Evolutionary conservation across 1,140 invertebrate species (phyloP), one percentile per base, ranked within the genome.

Genomic region (Eueides isabella): DNA sequence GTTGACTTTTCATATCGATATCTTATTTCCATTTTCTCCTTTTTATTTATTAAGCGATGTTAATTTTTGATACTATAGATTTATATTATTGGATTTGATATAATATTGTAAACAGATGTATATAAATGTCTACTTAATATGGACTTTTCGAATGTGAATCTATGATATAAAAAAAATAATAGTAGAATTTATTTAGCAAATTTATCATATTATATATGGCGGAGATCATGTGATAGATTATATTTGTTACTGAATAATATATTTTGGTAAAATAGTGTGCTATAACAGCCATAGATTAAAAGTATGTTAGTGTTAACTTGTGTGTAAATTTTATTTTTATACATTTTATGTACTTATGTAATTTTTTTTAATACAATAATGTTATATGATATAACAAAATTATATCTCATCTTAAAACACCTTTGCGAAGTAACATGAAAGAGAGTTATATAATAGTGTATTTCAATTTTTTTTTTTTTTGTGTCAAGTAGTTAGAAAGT

Each of bases 241-340:
- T 55, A 55, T 7, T 44, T 44, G 41, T n/a, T n/a, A n/a, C n/a
- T n/a, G n/a, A n/a, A n/a, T n/a, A 44, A 44, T 44, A 44, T 44
- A 44, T 19, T 44, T 55, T 55, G 48, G 23, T 55, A 55, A 55
- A 9, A 55, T 55, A 55, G 48, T 55, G 19, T 55, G 48, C 26
- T 55, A 7, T 26, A 26, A 55, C 48, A 7, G 48, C 23, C 48
- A 14, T 55, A 55, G 23, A 12, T 6, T 48, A 23, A 31, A 7
- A 19, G 48, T 23, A 55, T 55, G 9, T 55, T 55, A n/a, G 33
- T 33, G 16, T 64, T 64, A 33, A 64, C 35, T 38, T 38, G 9
- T 23, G 35, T 66, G 64, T 66, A 66, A 26, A 28, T 28, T 11
- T 38, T 38, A 66, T 35, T 66, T 41, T 66, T 66, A 55, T 55